Base-by-base conservation (phyloP, 1,140 invertebrate species). In the Microplitis mediator region DNA sequence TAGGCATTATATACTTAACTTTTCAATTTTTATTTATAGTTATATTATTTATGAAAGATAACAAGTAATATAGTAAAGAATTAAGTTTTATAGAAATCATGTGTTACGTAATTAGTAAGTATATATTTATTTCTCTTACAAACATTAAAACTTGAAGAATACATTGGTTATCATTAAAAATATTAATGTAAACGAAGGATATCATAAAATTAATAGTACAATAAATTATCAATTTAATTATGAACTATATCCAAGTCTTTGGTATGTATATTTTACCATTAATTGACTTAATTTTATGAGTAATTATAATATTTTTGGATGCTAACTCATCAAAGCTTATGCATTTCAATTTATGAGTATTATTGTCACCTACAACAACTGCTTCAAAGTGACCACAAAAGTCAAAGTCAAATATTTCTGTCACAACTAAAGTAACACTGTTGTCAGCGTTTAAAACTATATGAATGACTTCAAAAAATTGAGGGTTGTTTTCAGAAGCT, bases 321-420 rank as follows among this genome's bases (percentile, higher is more conserved):
- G 58, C 16, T 60, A 32, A 60, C 4, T 60, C 58, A 60, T 60
- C 6, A 11, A 31, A 13, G 23, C 14, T 31, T 31, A 34, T 8
- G 23, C 3, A 31, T 31, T 60, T 31, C 58, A n/a, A 60, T 60
- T 60, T 4, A 32, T 23, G 13, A 32, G 9, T 23, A 31, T 60
- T 13, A 4, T 32, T 31, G 9, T 60, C 23, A 23, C 3, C 2
- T 1, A 60, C 16, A 60, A 60, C 2, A 60, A 60, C 32, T 23
- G 58, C 58, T 32, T 60, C 58, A 60, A 60, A 60, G 58, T 60
- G 58, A 60, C 3, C 14, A 9, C 58, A 60, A 60, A 60, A 60
- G 4, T 60, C 23, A 11, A 60, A 23, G 4, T 60, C 58, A 6
- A 5, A 32, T 31, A 60, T 4, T 60, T 60, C 9, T 60, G 14